Percentiles rank a stretch among this genome's conserved stretches.
These are phyloP conservation scores for Loripinus fragilis DNA, from an alignment of 2,888 invertebrate genomes.

Conservation along the genomic window DNA sequence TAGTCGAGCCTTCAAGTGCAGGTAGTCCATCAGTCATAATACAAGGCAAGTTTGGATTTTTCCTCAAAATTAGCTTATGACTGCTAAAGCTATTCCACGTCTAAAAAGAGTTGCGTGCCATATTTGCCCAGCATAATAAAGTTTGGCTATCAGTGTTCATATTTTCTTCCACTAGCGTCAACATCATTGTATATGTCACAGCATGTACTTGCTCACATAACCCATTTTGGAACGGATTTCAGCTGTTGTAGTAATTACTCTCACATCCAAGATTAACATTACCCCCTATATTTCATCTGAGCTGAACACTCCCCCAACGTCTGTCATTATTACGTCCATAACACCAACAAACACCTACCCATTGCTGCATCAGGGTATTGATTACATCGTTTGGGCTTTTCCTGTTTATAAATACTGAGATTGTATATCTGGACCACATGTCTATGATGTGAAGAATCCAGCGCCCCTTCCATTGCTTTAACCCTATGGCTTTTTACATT, in stretches of 20 bases:
- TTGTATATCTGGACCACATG: conserved; percentile 39
- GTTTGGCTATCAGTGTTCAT: conserved; percentile 8
- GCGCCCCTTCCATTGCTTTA: conserved; percentile 25
- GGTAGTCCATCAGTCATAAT: conserved; percentile 40
- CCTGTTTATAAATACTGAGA: not conserved
- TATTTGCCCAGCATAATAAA: conserved; percentile 46
- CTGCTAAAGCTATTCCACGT: conserved; percentile 22
- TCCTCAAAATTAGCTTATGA: conserved; percentile 40
- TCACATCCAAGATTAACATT: conserved; percentile 34
- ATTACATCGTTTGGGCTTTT: conserved; percentile 23
- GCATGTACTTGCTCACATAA: not conserved
- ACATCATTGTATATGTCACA: conserved; percentile 48
- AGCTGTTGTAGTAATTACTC: conserved; percentile 31
- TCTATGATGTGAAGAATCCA: conserved; percentile 36
- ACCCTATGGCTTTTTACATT: conserved; percentile 18
- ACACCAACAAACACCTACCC: conserved; percentile 56
- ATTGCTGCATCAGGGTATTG: conserved; percentile 44
- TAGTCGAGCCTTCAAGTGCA: conserved; percentile 42
- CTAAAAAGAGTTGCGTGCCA: conserved; percentile 38
- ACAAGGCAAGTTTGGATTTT: conserved; percentile 44
- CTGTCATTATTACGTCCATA: conserved; percentile 48
- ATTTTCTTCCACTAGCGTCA: conserved; percentile 40
- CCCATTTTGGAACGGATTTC: conserved; percentile 23
- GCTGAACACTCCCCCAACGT: conserved; percentile 34
- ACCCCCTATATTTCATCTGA: conserved; percentile 18